These are phyloP conservation scores for Stercorarius parasiticus DNA, from an alignment of 2,113 vertebrate species.

Conservation along the genomic window DNA sequence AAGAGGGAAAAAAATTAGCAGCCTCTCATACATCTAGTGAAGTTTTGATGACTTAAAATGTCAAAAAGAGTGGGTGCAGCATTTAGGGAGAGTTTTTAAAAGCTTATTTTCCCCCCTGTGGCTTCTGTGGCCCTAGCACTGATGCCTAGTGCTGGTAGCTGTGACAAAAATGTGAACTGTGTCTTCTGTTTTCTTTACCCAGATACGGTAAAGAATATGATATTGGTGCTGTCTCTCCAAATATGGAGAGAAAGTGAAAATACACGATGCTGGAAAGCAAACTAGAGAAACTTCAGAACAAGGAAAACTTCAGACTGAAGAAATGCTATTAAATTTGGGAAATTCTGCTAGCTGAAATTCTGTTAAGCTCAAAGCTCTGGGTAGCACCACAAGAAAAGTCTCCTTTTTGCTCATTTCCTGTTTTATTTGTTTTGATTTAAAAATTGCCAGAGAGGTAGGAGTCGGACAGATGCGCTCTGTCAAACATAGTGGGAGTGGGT, in stretches of 20 bases:
- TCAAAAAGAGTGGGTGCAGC: neutral
- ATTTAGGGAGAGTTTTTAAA: neutral
- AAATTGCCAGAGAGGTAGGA: conserved; percentile 4
- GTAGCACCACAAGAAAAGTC: neutral
- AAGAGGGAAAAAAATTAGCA: conserved; percentile 10
- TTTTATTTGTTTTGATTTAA: conserved; percentile 41
- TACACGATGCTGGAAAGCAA: neutral
- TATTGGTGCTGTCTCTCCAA: neutral
- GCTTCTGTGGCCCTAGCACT: neutral
- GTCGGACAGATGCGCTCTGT: conserved; percentile 21
- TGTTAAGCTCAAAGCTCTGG: neutral
- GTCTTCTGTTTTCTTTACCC: neutral
- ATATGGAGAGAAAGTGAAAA: neutral
- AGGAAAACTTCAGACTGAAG: neutral
- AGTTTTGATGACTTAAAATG: conserved; percentile 11
- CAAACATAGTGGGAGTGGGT: neutral
- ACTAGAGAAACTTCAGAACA: neutral
- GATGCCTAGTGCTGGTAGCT: neutral
- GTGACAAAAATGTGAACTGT: neutral
- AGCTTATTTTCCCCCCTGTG: neutral
- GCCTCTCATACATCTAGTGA: neutral
- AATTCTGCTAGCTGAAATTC: neutral
- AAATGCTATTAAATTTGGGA: neutral
- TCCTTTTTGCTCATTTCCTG: neutral
- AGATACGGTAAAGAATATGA: neutral